These are phyloP conservation scores for Lottia scabra DNA, from an alignment of 2,888 invertebrate species.

Conservation along the genomic window DNA sequence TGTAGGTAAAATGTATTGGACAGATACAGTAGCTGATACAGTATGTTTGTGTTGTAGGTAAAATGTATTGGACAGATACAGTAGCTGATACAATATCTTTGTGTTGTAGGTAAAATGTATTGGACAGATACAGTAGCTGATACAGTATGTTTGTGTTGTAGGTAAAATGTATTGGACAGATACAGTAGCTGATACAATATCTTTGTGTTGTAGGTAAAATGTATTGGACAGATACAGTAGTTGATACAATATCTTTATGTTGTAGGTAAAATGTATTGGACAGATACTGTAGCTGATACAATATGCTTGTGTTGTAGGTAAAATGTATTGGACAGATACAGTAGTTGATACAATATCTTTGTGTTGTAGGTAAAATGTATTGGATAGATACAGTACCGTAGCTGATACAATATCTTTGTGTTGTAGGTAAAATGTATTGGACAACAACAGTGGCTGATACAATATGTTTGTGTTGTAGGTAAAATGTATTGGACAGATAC, in stretches of 20 bases:
- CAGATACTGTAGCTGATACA: constrained; percentile 83
- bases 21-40: constrained; percentile 83
- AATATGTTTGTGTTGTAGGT: constrained; percentile 81
- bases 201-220: constrained; percentile 74
- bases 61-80: constrained; percentile 97
- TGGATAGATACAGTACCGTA: constrained; percentile 96
- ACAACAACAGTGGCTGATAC: constrained; percentile 84
- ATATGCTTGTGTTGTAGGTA: constrained; percentile 82
- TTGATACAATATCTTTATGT: constrained; percentile 74
- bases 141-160: constrained; percentile 81
- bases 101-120: constrained; percentile 77
- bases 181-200: constrained; percentile 81
- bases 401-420: constrained; percentile 74
- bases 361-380: constrained; percentile 77
- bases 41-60: no score
- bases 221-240: constrained; percentile 92
- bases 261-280: constrained; percentile 84
- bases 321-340: constrained; percentile 93
- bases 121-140: constrained; percentile 89
- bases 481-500: constrained; percentile 92
- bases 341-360: constrained; percentile 76
- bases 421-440: constrained; percentile 83
- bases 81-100: constrained; percentile 72
- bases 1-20: constrained; percentile 84
- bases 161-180: constrained; percentile 90